A percentile compares a stretch with the other conserved stretches of the same genome.
Evolutionary conservation across 2,888 invertebrate genomes (phyloP).

Genomic region (Callosobruchus maculatus): DNA sequence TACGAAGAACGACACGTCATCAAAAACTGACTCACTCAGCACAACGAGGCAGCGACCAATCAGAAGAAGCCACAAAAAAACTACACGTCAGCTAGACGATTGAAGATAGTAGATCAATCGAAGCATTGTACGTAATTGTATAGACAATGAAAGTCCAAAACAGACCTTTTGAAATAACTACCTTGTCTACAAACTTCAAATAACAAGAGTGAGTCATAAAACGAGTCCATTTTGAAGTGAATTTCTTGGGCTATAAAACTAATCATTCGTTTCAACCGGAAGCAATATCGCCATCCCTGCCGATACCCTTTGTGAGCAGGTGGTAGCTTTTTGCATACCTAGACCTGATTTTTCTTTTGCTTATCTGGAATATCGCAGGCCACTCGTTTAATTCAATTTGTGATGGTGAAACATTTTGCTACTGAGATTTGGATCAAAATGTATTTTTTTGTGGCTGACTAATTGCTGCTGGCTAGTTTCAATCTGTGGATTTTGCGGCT

Average conservation of each 20-base stretch:
- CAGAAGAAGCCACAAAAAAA: no score
- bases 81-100: no score
- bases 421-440: not conserved
- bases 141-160: no score
- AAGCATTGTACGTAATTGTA: no score
- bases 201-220: no score
- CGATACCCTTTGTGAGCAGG: not conserved
- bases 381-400: not conserved
- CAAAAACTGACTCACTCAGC: no score
- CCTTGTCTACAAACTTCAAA: no score
- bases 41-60: no score
- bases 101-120: no score
- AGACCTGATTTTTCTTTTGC: not conserved
- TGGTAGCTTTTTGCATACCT: not conserved
- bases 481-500: not conserved
- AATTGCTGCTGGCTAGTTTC: not conserved
- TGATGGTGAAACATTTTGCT: not conserved
- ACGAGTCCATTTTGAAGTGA: not conserved
- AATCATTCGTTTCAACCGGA: not conserved
- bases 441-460: not conserved
- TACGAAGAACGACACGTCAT: no score
- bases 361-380: not conserved
- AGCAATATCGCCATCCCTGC: not conserved
- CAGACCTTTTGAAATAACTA: no score
- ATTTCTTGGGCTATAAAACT: not conserved